Conservation (phyloP, 2,113 vertebrate genomes). For the Leptodactylus fuscus region DNA sequence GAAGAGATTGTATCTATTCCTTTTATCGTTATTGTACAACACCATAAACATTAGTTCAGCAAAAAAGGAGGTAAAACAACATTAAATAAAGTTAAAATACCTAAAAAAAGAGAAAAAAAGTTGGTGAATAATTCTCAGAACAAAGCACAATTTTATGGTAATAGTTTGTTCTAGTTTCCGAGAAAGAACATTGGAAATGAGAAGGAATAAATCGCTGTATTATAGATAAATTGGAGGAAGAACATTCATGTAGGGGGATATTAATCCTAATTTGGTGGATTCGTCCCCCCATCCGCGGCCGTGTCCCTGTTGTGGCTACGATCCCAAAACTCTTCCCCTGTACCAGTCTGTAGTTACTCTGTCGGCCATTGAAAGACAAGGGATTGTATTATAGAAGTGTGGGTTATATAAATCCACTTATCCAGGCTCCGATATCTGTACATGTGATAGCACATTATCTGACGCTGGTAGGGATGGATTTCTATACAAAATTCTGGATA, state of each 20-base stretch:
- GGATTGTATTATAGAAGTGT: no score
- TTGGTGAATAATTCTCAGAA: neutral
- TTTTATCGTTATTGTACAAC: neutral
- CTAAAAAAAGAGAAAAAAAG: neutral
- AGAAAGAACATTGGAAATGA: slow-evolving; percentile 5
- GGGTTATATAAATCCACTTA: no score
- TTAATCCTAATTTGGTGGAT: neutral
- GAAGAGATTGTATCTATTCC: slow-evolving; percentile 7
- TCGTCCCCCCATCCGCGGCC: no score
- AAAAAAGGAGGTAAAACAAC: slow-evolving; percentile 1
- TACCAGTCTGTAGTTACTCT: no score
- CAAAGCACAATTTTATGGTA: slow-evolving; percentile 12
- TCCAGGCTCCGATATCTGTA: no score
- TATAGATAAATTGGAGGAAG: neutral
- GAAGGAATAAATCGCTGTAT: slow-evolving; percentile 2
- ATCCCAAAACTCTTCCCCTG: no score
- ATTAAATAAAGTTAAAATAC: neutral
- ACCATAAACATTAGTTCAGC: neutral
- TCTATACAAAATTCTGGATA: no score
- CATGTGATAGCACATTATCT: no score
- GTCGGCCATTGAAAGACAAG: no score
- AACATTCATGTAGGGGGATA: neutral
- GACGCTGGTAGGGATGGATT: no score
- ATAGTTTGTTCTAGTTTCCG: slow-evolving; percentile 21
- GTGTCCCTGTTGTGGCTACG: no score